Base-by-base conservation (phyloP, 2,888 invertebrate species). In the Oxystoma pomonae region DNA sequence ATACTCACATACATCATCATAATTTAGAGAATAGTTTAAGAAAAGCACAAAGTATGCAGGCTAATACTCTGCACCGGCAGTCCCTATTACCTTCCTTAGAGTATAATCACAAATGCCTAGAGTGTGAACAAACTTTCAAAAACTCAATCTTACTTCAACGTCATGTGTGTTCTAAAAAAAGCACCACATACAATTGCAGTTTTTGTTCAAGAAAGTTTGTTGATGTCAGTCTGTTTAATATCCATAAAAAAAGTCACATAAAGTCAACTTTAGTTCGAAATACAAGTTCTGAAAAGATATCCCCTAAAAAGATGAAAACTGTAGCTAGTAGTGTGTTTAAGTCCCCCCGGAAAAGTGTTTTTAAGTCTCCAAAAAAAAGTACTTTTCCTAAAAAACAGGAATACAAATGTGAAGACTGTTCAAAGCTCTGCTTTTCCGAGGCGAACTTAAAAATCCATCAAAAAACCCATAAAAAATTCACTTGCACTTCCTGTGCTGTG, bases 1-100 rank as follows among this genome's bases (percentile, higher is more conserved):
- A 74, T 64, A 77, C 75, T 22, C 80, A 80, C 64, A 71, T 77
- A 66, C 76, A 77, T 58, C 76, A 74, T 65, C 79, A 80, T 67
- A 77, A 72, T 60, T 70, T 77, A 57, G 73, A 74, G 56, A 74
- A 72, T 59, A 68, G 65, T 52, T 61, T 73, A 61, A 67, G 67
- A 17, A 69, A 65, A 16, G 67, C 57, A 61, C 57, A 67, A 17
- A 65, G 60, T 58, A 61, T 61, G 59, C 57, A 52, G 35, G 20
- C 61, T 9, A 59, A 35, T 16, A 51, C 35, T 1, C 55, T 21
- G 16, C 59, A 55, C 50, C 53, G 65, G 52, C 57, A 66, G 56
- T 60, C 58, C 20, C 5, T 57, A n/a, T 7, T 64, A 49, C 60
- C 64, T 2, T 63, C 66, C 59, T 53, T 71, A 3, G 73, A 73